Base-by-base conservation (phyloP, 1,140 invertebrate species). In the Halictus rubicundus region DNA sequence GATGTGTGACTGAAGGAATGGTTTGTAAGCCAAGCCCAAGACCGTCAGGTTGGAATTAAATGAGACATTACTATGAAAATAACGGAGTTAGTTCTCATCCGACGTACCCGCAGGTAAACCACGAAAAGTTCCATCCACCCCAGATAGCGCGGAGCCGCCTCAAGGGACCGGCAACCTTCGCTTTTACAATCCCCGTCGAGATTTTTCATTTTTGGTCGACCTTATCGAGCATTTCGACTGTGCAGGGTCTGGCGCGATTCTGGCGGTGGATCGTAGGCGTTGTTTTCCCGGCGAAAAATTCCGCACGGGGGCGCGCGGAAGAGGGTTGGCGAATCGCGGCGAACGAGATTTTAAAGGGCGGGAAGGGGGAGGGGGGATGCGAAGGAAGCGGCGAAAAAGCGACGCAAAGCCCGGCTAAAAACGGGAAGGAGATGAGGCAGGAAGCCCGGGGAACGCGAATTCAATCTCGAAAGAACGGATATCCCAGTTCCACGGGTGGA, bases 401-500 rank as follows among this genome's bases (percentile, higher is more conserved):
- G 63, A 32, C 63, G 63, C 63, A 42, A 42, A 23, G 37, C 63
- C 63, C 63, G 12, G 60, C 5, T 21, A 27, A 49, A 64, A 73
- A 8, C 42, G 9, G 32, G 72, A 52, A 39, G 59, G 32, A 32
- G 49, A 73, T 8, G 0, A 6, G 21, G 42, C 37, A 8, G 63
- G 42, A 32, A 42, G 39, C 21, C 64, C 25, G 37, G 64, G 19
- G 27, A 49, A 49, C 14, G 68, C 66, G 75, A 52, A 77, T 70
- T 77, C 57, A 77, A 77, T 77, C 66, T 77, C 19, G 66, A 70
- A 77, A 77, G 68, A 69, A 68, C 68, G 75, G 66, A 70, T 77
- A 77, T 70, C 27, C 42, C 12, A n/a, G 27, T 21, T n/a, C 27
- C 57, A n/a, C 54, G 61, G 23, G 61, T 46, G 65, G 57, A 69